Evolutionary conservation across 2,113 vertebrate genomes (phyloP).

Genomic region (Nipponia nippon): DNA sequence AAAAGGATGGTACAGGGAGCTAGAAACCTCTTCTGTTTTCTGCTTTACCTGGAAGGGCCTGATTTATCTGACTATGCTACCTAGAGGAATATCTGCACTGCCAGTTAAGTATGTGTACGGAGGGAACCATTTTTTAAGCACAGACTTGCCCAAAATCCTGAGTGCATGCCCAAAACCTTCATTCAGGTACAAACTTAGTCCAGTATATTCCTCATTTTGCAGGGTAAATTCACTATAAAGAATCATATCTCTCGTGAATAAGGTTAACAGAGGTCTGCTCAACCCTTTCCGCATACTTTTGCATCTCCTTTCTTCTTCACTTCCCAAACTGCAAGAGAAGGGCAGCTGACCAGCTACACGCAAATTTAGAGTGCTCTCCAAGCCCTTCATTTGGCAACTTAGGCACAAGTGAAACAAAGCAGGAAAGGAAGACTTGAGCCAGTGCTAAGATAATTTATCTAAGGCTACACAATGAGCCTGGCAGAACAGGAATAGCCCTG

Average conservation of each 20-base stretch:
- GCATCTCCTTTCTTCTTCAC: neutral
- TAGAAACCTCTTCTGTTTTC: neutral
- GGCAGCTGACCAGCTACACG: neutral
- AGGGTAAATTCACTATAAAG: neutral
- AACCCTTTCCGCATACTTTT: neutral
- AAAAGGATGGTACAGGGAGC: neutral
- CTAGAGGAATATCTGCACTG: neutral
- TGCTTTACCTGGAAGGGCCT: neutral
- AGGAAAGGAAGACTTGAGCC: neutral
- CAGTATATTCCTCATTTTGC: neutral
- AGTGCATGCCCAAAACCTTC: neutral
- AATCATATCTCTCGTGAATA: neutral
- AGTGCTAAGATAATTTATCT: neutral
- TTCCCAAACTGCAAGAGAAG: neutral
- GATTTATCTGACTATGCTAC: neutral
- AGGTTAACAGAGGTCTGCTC: neutral
- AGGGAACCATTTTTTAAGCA: neutral
- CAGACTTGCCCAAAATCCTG: neutral
- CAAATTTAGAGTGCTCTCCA: neutral
- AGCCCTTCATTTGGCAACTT: neutral
- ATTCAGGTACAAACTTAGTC: neutral
- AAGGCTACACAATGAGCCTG: neutral
- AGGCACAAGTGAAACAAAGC: neutral
- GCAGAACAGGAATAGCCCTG: neutral
- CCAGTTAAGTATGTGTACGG: neutral